These are phyloP conservation scores for Scylla paramamosain DNA, from an alignment of 1,140 invertebrate species.

Conservation along the genomic window DNA sequence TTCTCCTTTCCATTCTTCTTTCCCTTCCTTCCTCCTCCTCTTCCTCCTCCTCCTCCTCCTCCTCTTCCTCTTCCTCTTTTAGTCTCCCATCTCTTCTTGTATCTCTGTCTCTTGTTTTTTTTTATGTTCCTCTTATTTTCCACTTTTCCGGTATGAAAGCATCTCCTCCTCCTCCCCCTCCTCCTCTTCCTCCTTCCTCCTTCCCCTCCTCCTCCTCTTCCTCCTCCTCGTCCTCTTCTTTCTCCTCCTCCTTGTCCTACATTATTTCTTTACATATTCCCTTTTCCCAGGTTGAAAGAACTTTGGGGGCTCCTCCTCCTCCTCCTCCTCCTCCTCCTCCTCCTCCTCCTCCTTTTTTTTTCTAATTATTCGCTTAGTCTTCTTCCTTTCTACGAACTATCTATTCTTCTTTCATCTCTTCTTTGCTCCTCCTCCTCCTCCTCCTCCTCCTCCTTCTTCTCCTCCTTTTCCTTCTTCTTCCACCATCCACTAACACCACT, in stretches of 20 bases:
- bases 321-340: neutral
- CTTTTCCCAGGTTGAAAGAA: too few relatives aligned
- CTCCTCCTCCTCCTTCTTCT: neutral
- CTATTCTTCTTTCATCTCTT: neutral
- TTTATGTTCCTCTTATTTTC: conserved; percentile 12
- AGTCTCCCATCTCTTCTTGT: neutral
- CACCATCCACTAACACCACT: neutral
- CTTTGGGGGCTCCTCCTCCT: too few relatives aligned
- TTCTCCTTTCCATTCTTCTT: neutral
- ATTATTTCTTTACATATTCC: too few relatives aligned
- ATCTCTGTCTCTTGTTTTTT: neutral
- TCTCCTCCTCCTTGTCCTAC: neutral
- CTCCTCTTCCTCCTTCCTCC: neutral
- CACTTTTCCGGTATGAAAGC: neutral
- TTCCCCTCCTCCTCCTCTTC: neutral
- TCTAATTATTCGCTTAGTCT: too few relatives aligned
- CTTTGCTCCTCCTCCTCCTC: neutral
- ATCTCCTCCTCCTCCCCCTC: neutral
- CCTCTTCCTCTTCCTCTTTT: neutral
- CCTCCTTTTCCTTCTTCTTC: neutral
- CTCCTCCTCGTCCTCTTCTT: neutral
- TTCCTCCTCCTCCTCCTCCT: neutral
- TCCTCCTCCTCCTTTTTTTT: neutral
- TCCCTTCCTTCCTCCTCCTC: too few relatives aligned
- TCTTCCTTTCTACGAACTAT: too few relatives aligned